Percentiles rank a stretch among this genome's conserved stretches.
Conservation (phyloP, 2,888 invertebrate genomes). For the Orgyia antiqua region DNA sequence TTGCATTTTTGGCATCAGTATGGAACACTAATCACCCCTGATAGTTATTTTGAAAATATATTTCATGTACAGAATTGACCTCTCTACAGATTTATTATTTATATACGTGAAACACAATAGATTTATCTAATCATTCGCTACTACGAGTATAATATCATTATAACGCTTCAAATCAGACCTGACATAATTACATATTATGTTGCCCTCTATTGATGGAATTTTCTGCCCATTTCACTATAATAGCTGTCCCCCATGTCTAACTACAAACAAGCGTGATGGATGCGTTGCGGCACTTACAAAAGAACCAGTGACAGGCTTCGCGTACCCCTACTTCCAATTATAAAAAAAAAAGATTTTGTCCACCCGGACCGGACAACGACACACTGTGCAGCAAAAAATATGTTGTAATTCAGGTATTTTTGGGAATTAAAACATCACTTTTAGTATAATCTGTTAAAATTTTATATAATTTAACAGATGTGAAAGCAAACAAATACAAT, state of each 20-base stretch:
- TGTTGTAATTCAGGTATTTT: not conserved
- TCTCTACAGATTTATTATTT: too few species aligned
- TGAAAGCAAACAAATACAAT: too few species aligned
- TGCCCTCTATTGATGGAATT: conserved; percentile 44
- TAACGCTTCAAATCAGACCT: conserved; percentile 44
- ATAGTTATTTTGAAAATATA: too few species aligned
- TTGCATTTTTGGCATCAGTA: too few species aligned
- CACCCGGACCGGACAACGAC: conserved; percentile 31
- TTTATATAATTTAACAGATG: too few species aligned
- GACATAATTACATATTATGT: conserved; percentile 58
- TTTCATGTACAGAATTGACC: too few species aligned
- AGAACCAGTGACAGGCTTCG: conserved; percentile 46
- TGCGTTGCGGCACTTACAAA: conserved; percentile 59
- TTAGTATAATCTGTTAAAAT: too few species aligned
- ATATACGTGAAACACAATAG: too few species aligned
- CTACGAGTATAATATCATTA: conserved; percentile 45
- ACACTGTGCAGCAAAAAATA: conserved; percentile 16
- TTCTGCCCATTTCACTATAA: conserved; percentile 66
- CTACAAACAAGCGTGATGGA: conserved; percentile 63
- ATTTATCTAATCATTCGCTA: conserved; percentile 31
- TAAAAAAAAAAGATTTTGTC: conserved; percentile 47
- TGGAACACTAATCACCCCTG: too few species aligned
- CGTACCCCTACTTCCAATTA: conserved; percentile 52
- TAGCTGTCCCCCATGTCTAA: conserved; percentile 35
- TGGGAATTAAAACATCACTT: too few species aligned